Evolutionary conservation across 2,113 vertebrate genomes (phyloP).

Genomic region (Cyrtonyx montezumae): DNA sequence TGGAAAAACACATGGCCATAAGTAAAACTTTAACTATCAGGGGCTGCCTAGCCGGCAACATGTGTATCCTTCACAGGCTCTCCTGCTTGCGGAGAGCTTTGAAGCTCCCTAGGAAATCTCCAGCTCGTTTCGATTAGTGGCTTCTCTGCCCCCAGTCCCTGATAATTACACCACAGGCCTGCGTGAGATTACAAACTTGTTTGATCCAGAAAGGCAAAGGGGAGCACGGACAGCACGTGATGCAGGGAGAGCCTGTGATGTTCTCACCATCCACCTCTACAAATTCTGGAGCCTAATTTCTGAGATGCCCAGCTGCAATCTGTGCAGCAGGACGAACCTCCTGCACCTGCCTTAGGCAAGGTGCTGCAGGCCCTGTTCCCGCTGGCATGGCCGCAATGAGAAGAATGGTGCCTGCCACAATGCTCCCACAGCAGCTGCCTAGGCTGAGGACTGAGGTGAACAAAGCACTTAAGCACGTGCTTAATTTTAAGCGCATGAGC

Average conservation of each 20-base stretch:
- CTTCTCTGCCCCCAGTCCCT: background rate
- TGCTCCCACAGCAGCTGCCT: background rate
- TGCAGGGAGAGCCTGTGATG: background rate
- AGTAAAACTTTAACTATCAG: slow-evolving; percentile 81
- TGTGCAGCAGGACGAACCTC: accelerated
- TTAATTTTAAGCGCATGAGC: slow-evolving; percentile 52
- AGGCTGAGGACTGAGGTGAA: background rate
- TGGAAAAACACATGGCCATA: slow-evolving; percentile 78
- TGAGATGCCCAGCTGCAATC: background rate
- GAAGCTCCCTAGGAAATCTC: slow-evolving; percentile 16
- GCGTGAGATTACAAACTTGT: slow-evolving; percentile 3
- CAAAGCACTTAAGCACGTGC: slow-evolving; percentile 52
- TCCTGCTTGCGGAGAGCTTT: slow-evolving; percentile 20
- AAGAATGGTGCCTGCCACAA: background rate
- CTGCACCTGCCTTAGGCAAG: background rate
- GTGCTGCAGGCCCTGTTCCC: background rate
- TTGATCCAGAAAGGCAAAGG: background rate
- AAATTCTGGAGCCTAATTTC: background rate
- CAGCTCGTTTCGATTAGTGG: slow-evolving; percentile 22
- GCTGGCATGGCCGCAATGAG: slow-evolving; percentile 44
- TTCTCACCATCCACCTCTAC: background rate
- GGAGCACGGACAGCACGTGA: background rate
- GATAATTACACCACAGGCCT: background rate
- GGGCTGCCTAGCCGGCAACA: slow-evolving; percentile 25
- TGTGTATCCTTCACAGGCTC: slow-evolving; percentile 64